These are phyloP conservation scores for Aleiodes alternator DNA, from an alignment of 2,888 invertebrate genomes.

Conservation along the genomic window DNA sequence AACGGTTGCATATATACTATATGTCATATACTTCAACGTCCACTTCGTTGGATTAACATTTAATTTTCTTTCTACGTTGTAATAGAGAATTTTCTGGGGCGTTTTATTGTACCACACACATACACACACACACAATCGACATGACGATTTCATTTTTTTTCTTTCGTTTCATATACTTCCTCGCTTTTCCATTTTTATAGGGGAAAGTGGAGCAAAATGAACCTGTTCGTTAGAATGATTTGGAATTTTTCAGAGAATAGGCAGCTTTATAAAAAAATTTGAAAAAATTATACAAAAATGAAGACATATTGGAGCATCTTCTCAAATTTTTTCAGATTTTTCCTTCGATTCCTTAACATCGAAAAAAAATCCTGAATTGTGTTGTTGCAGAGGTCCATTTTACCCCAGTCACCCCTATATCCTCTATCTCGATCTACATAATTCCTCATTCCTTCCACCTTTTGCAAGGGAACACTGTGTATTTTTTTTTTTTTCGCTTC, in stretches of 20 bases:
- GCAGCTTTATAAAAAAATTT: no score
- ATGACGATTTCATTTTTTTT: not conserved
- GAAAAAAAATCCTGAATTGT: no score
- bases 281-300: no score
- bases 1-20: conserved; percentile 28
- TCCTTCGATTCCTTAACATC: no score
- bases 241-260: no score
- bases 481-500: conserved; percentile 2
- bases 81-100: not conserved
- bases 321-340: no score
- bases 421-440: not conserved
- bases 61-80: not conserved
- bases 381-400: no score
- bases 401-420: no score
- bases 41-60: conserved; percentile 14
- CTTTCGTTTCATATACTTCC: not conserved
- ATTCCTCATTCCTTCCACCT: not conserved
- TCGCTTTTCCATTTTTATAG: not conserved
- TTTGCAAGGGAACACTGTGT: not conserved
- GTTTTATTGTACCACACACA: not conserved
- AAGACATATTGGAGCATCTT: no score
- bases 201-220: no score
- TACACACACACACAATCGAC: not conserved
- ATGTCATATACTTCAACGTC: conserved; percentile 2
- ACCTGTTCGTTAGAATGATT: no score